Evolutionary conservation across 2,113 vertebrate genomes (phyloP), one percentile per base, ranked within the genome.

Genomic region (Ursus arctos): DNA sequence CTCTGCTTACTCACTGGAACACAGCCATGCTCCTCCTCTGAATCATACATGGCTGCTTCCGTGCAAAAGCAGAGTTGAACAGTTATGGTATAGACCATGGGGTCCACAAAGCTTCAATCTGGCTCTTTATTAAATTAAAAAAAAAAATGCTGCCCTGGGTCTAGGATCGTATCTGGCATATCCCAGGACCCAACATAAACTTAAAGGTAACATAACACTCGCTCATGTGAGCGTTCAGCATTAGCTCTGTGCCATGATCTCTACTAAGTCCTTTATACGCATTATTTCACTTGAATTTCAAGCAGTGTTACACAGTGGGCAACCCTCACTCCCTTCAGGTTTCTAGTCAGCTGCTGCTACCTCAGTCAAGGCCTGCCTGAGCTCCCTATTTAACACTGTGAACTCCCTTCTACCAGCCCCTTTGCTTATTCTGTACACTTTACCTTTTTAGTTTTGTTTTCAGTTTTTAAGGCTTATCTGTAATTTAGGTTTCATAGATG

Each of bases 61-160:
- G 0, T 9, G 3, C 26, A 63, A 0, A 13, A 40, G 9, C 15
- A 49, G 51, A 21, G n/a, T 0, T 59, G 28, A 40, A 59, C 14
- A 53, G 22, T 61, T 85, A 57, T 24, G 33, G 21, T 53, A 49
- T 6, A 71, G 49, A 61, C 18, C 2, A 3, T 14, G 51, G 22
- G 14, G 4, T 22, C 10, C 18, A 40, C 18, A n/a, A 40, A 87
- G 40, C 47, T 36, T 57, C 53, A 92, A 33, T 55, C 59, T 43
- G 43, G 16, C 74, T 86, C 55, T 28, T 49, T 31, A 4, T 40
- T 49, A 76, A 28, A 47, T 47, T 74, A 26, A 65, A 59, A 83
- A 65, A 22, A 87, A 11, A 22, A 22, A 80, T 47, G 26, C 26
- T 21, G 14, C 51, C 21, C 28, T 18, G 28, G 9, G 4, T 65